phyloP scores from a whole-genome alignment of 2,113 vertebrate genomes.

The Gasterosteus nipponicus region DNA sequence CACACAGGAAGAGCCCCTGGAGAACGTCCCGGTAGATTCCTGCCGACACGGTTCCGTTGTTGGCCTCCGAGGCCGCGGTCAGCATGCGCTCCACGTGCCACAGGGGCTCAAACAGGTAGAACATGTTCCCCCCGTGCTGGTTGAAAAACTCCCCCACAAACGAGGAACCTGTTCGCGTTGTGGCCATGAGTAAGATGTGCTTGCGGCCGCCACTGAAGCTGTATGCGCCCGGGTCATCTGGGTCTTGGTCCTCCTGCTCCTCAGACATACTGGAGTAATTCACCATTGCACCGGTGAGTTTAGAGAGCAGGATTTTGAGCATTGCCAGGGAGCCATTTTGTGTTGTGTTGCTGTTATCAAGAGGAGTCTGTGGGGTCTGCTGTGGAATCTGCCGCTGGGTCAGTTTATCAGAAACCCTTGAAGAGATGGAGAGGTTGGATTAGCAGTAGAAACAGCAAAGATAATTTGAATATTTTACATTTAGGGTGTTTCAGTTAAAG shows the following conservation, averaged over 20 bases:
- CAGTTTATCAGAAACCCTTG: slow-evolving; percentile 94
- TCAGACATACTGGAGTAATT: slow-evolving; percentile 39
- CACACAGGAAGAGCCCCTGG: slow-evolving; percentile 89
- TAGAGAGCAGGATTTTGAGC: slow-evolving; percentile 82
- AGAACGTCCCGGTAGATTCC: slow-evolving; percentile 91
- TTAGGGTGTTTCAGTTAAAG: background rate
- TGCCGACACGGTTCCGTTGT: slow-evolving; percentile 82
- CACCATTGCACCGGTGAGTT: slow-evolving; percentile 66
- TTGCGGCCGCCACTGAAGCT: slow-evolving; percentile 65
- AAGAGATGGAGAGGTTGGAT: slow-evolving; percentile 30
- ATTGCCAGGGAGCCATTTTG: slow-evolving; percentile 82
- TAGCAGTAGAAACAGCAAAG: background rate
- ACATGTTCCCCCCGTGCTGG: slow-evolving; percentile 91
- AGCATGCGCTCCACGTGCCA: slow-evolving; percentile 93
- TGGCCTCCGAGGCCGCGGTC: slow-evolving; percentile 76
- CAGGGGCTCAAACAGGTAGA: slow-evolving; percentile 96
- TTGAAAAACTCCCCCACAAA: slow-evolving; percentile 98
- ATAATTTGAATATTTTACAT: background rate
- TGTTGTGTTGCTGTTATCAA: slow-evolving; percentile 60
- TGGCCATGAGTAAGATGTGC: slow-evolving; percentile 92
- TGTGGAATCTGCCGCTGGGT: slow-evolving; percentile 83
- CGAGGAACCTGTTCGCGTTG: slow-evolving; percentile 93
- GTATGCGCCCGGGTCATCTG: background rate
- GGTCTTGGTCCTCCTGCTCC: slow-evolving; percentile 56
- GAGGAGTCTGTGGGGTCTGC: slow-evolving; percentile 72